Conservation (phyloP, 2,113 vertebrate species). For the Caracal caracal region DNA sequence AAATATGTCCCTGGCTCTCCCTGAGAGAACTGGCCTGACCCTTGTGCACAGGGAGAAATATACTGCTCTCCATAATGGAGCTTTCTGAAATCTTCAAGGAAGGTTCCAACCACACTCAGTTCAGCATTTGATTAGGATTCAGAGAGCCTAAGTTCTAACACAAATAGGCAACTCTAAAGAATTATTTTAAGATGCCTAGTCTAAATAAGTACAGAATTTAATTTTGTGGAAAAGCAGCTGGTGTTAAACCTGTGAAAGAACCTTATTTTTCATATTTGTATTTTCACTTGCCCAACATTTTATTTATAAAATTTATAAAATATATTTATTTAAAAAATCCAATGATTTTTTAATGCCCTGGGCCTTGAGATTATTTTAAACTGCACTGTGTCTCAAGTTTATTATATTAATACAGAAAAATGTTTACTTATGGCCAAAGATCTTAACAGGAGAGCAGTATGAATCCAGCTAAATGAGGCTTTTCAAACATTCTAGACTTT, state of each 20-base stretch:
- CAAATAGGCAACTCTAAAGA: neutral
- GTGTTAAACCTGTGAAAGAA: neutral
- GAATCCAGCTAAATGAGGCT: neutral
- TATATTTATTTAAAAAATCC: too few species aligned
- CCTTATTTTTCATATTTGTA: neutral
- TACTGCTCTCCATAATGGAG: neutral
- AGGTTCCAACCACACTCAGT: neutral
- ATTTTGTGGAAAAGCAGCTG: neutral
- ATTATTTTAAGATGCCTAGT: neutral
- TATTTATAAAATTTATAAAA: neutral
- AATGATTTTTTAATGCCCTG: neutral
- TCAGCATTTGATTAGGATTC: neutral
- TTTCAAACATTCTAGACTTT: slow-evolving; percentile 12
- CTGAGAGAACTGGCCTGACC: neutral
- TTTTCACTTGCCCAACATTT: neutral
- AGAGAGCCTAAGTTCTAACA: neutral
- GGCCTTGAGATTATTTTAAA: neutral
- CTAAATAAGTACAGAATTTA: neutral
- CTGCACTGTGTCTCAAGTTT: neutral
- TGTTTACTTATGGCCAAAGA: neutral
- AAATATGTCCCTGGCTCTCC: neutral
- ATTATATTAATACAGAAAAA: neutral
- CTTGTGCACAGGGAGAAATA: neutral
- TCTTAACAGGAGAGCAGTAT: neutral
- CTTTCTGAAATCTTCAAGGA: neutral